Conservation (phyloP, 2,113 vertebrate genomes). For the Ochotona curzoniae region DNA sequence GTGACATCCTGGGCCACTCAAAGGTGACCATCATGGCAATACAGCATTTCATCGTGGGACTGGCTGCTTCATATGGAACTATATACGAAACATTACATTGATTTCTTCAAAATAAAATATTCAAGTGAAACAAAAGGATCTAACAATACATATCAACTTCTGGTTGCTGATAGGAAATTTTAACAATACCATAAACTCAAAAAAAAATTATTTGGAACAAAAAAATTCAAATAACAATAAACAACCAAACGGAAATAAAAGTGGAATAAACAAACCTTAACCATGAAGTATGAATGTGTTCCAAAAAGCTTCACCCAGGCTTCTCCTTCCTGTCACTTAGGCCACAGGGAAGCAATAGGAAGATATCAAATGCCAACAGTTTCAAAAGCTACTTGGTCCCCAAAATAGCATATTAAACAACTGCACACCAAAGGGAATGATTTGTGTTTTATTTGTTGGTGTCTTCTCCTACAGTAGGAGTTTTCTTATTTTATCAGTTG, state of each 20-base stretch:
- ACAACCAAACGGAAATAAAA: constrained; percentile 64
- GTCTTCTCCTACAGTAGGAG: not conserved
- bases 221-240: constrained; percentile 40
- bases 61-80: not conserved
- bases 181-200: constrained; percentile 5
- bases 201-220: not conserved
- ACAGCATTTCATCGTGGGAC: not conserved
- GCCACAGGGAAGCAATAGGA: not conserved
- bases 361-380: not conserved
- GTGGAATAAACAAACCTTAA: constrained; percentile 53
- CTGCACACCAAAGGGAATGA: not conserved
- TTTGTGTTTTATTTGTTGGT: not conserved
- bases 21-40: not conserved
- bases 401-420: not conserved
- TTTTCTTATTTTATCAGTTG: not conserved
- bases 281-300: constrained; percentile 15
- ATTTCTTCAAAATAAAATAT: not conserved
- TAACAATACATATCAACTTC: not conserved
- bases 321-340: not conserved
- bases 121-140: not conserved
- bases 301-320: not conserved
- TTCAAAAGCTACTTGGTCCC: not conserved
- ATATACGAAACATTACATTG: not conserved
- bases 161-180: constrained; percentile 26
- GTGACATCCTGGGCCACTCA: not conserved